A percentile compares a stretch with the other conserved stretches of the same genome.
These are phyloP conservation scores for Darevskia mixta DNA, from an alignment of 2,797 vertebrate genomes.

Conservation along the genomic window DNA sequence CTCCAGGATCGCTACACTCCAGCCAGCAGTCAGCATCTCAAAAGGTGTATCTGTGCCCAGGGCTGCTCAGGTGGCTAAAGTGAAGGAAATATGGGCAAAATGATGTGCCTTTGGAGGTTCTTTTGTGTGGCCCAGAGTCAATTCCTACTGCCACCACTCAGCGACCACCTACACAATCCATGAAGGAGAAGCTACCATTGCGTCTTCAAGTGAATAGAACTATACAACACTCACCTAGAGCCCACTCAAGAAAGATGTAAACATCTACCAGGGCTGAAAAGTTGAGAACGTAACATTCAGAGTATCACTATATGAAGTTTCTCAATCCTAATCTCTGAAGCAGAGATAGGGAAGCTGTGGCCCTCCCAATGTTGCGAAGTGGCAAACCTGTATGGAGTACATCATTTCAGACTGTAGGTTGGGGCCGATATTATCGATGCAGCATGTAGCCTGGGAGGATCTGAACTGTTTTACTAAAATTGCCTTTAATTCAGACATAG, in stretches of 20 bases:
- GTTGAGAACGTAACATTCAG: slow-evolving; percentile 14
- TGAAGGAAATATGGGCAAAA: fast-evolving
- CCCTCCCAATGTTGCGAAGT: neutral
- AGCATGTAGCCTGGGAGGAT: neutral
- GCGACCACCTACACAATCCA: neutral
- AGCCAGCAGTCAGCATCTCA: neutral
- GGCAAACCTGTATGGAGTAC: neutral
- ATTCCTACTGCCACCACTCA: neutral
- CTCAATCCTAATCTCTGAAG: neutral
- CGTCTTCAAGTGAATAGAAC: too few species aligned
- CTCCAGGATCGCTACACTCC: slow-evolving; percentile 1
- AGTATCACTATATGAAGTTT: neutral
- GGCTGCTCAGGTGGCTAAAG: fast-evolving
- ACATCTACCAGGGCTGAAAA: slow-evolving; percentile 12
- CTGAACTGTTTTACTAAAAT: neutral
- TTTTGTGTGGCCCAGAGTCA: neutral
- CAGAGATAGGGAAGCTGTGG: too few species aligned
- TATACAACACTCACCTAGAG: too few species aligned
- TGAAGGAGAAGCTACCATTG: neutral
- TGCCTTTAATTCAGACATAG: neutral
- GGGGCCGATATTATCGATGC: neutral
- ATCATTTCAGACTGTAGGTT: neutral
- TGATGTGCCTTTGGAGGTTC: neutral
- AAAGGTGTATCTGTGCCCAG: slow-evolving; percentile 9
- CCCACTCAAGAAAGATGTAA: slow-evolving; percentile 9